Conservation (phyloP, 2,888 invertebrate genomes). For the Trachelus iudaicus region DNA sequence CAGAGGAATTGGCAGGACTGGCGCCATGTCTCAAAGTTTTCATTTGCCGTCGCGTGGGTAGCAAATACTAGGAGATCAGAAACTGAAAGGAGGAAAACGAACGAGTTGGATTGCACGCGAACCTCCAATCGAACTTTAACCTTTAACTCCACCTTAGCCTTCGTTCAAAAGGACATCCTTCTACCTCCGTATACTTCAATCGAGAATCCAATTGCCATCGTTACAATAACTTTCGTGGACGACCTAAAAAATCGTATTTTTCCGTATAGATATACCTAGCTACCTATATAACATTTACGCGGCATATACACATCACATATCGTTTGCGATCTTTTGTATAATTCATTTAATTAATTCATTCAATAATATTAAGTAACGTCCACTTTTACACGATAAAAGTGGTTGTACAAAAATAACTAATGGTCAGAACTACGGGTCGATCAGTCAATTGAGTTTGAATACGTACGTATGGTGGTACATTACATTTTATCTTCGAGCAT, state of each 20-base stretch:
- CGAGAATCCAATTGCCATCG: constrained; percentile 15
- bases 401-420: constrained; percentile 44
- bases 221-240: constrained; percentile 24
- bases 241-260: constrained; percentile 25
- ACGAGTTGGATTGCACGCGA: neutral
- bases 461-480: constrained; percentile 14
- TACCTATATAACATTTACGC: constrained; percentile 33
- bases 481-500: neutral
- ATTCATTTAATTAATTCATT: constrained; percentile 24
- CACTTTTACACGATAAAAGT: constrained; percentile 46
- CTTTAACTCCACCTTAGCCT: neutral
- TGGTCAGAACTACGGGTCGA: constrained; percentile 34
- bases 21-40: neutral
- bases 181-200: neutral
- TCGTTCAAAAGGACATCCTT: neutral
- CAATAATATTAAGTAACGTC: constrained; percentile 30
- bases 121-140: neutral
- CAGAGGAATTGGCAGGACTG: neutral
- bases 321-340: constrained; percentile 17
- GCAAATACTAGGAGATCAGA: neutral
- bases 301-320: constrained; percentile 37
- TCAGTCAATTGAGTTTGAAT: constrained; percentile 36
- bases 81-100: neutral
- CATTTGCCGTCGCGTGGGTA: neutral
- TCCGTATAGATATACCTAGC: constrained; percentile 21